Evolutionary conservation across 2,888 invertebrate genomes (phyloP).

Genomic region (Parnassius glacialis): DNA sequence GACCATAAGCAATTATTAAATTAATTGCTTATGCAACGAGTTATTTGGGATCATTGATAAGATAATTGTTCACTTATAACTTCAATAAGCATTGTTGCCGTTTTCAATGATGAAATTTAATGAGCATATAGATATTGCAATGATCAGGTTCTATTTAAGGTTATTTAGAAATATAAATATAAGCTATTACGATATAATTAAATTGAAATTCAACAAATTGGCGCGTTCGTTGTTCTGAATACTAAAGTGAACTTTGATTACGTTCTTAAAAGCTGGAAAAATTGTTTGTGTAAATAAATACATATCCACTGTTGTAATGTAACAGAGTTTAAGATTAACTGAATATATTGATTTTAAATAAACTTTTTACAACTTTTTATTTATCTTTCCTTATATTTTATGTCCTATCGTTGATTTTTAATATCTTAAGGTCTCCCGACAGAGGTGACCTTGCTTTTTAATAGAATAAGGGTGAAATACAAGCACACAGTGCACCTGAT

Average conservation of each 20-base stretch:
- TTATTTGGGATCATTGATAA: background rate
- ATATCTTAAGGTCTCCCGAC: too few species aligned
- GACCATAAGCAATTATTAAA: background rate
- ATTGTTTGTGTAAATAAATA: constrained; percentile 66
- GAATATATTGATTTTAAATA: constrained; percentile 63
- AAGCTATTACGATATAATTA: background rate
- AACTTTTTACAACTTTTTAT: constrained; percentile 17
- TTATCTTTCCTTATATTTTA: background rate
- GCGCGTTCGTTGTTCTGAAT: background rate
- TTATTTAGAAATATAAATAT: background rate
- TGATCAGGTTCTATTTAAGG: background rate
- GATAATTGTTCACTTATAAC: background rate
- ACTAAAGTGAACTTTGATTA: background rate
- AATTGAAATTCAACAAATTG: background rate
- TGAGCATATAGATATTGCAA: background rate
- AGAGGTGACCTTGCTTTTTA: too few species aligned
- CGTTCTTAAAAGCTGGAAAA: constrained; percentile 29
- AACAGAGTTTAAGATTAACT: constrained; percentile 60
- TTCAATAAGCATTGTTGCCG: background rate
- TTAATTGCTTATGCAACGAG: background rate
- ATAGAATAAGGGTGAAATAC: too few species aligned
- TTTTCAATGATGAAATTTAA: background rate
- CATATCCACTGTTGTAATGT: constrained; percentile 55
- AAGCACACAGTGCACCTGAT: too few species aligned
- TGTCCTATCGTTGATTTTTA: too few species aligned